Evolutionary conservation across 2,888 invertebrate genomes (phyloP).

Genomic region (Amphimallon solstitiale): DNA sequence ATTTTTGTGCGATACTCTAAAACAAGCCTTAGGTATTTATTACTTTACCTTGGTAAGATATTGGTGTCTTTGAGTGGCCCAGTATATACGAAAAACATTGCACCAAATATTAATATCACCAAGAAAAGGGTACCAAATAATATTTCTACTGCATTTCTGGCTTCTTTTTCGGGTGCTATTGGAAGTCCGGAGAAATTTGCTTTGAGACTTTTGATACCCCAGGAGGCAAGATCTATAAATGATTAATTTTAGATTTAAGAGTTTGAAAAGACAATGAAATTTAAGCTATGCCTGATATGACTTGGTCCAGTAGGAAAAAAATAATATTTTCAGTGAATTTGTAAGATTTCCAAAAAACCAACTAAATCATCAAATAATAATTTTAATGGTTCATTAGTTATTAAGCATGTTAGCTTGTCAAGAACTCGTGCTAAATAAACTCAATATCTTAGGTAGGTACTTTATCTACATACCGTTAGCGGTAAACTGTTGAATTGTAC

Average conservation of each 20-base stretch:
- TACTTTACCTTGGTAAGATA: neutral
- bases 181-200: constrained; percentile 36
- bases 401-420: neutral
- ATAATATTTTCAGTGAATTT: too few relatives aligned
- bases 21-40: neutral
- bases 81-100: constrained; percentile 31
- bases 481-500: too few relatives aligned
- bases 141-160: constrained; percentile 35
- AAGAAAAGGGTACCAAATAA: constrained; percentile 46
- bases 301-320: too few relatives aligned
- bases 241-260: neutral
- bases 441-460: too few relatives aligned
- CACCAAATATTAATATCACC: constrained; percentile 33
- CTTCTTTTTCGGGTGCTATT: constrained; percentile 13
- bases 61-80: constrained; percentile 36
- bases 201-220: constrained; percentile 10
- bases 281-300: too few relatives aligned
- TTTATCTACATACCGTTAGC: too few relatives aligned
- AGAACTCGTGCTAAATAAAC: too few relatives aligned
- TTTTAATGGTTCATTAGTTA: too few relatives aligned
- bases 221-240: constrained; percentile 27
- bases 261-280: too few relatives aligned
- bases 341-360: too few relatives aligned
- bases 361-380: too few relatives aligned
- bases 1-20: neutral